These are phyloP conservation scores for Peromyscus californicus DNA, from an alignment of 2,113 vertebrate species.

Conservation along the genomic window DNA sequence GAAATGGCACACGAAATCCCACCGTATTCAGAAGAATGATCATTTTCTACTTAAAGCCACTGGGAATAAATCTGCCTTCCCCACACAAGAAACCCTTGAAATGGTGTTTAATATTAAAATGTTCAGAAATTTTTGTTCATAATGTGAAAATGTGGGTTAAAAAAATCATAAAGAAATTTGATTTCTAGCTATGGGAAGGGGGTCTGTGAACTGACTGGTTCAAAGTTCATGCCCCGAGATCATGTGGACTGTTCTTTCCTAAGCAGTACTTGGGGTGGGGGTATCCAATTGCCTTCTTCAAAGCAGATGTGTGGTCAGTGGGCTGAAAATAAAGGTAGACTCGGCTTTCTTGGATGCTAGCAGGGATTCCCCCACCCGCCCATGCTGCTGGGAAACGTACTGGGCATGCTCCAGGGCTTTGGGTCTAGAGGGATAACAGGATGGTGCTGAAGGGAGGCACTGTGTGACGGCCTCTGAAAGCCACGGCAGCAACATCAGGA, in stretches of 20 bases:
- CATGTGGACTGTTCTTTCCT: neutral
- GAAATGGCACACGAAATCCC: neutral
- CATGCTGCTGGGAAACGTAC: neutral
- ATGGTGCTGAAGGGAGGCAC: neutral
- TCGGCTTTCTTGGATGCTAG: neutral
- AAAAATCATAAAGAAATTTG: conserved; percentile 50
- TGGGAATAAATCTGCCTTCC: neutral
- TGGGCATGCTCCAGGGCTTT: neutral
- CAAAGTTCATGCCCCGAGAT: conserved; percentile 48
- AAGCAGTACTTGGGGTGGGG: neutral
- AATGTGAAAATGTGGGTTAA: conserved; percentile 17
- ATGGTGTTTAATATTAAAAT: neutral
- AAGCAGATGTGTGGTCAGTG: neutral
- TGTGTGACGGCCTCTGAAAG: neutral
- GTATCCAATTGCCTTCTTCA: neutral
- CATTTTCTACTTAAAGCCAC: conserved; percentile 37
- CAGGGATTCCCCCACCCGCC: neutral
- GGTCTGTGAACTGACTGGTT: conserved; percentile 47
- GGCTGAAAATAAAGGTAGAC: neutral
- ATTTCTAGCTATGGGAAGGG: conserved; percentile 12
- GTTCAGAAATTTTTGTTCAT: conserved; percentile 38
- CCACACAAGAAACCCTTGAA: neutral
- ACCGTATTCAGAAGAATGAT: conserved; percentile 34
- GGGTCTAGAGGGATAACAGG: neutral
- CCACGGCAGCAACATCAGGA: neutral